Evolutionary conservation across 2,113 vertebrate genomes (phyloP).

Genomic region (Porphyrio hochstetteri): DNA sequence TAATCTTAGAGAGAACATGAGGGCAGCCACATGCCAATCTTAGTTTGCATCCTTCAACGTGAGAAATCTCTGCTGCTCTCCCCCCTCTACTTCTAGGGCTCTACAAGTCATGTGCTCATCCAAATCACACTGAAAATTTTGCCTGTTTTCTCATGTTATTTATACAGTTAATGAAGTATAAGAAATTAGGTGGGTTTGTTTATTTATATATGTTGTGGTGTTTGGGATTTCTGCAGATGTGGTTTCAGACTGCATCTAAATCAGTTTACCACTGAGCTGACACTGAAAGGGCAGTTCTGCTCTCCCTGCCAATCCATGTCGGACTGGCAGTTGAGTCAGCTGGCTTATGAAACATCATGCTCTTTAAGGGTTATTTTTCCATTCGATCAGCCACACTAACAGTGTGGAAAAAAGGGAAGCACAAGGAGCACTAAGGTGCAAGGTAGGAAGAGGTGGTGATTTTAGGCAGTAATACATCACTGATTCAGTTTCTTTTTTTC

Average conservation of each 20-base stretch:
- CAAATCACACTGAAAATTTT: neutral
- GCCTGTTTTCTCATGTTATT: neutral
- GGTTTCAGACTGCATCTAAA: neutral
- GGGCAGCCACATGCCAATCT: neutral
- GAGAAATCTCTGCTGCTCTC: neutral
- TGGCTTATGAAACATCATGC: neutral
- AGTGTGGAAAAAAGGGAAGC: rapidly evolving
- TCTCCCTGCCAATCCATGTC: neutral
- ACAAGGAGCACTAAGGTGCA: neutral
- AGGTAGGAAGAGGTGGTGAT: neutral
- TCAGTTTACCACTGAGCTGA: neutral
- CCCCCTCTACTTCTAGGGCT: neutral
- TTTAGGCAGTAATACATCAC: neutral
- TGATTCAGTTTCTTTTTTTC: neutral
- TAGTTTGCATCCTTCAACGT: neutral
- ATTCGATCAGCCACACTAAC: neutral
- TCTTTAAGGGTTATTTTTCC: neutral
- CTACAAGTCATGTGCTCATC: neutral
- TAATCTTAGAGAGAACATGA: neutral
- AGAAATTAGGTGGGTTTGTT: neutral
- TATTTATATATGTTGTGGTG: neutral
- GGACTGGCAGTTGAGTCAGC: neutral
- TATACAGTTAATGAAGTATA: neutral
- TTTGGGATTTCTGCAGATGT: neutral
- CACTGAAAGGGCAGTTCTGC: neutral